Conservation (phyloP, 2,797 vertebrate genomes). For the Cephalopachus bancanus region DNA sequence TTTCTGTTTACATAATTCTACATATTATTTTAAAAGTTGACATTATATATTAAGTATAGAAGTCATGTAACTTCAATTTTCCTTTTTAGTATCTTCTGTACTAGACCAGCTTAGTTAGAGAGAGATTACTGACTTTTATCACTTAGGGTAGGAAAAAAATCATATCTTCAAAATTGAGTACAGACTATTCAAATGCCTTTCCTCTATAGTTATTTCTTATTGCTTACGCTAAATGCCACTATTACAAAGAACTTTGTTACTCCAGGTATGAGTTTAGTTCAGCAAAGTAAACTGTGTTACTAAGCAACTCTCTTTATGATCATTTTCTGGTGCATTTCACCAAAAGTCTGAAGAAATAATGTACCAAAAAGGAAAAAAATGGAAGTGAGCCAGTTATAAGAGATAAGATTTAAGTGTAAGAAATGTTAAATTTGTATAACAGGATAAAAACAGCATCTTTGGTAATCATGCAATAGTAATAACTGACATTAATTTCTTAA, state of each 20-base stretch:
- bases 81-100: neutral
- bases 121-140: neutral
- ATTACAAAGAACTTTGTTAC: neutral
- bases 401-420: constrained; percentile 13
- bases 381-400: neutral
- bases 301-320: neutral
- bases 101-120: neutral
- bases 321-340: neutral
- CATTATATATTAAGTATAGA: neutral
- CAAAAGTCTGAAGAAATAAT: neutral
- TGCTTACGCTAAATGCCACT: constrained; percentile 32
- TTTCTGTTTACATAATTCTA: constrained; percentile 24
- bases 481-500: constrained; percentile 2
- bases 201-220: neutral
- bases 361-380: neutral
- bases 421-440: neutral
- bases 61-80: neutral
- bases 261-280: neutral
- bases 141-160: constrained; percentile 9
- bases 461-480: neutral
- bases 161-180: constrained; percentile 14
- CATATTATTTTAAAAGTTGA: neutral
- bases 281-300: neutral
- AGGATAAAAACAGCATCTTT: neutral
- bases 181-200: neutral